A percentile compares a stretch with the other conserved stretches of the same genome.
These are phyloP conservation scores for Petrocephalus schoutedeni DNA, from an alignment of 2,797 vertebrate genomes.

Conservation along the genomic window DNA sequence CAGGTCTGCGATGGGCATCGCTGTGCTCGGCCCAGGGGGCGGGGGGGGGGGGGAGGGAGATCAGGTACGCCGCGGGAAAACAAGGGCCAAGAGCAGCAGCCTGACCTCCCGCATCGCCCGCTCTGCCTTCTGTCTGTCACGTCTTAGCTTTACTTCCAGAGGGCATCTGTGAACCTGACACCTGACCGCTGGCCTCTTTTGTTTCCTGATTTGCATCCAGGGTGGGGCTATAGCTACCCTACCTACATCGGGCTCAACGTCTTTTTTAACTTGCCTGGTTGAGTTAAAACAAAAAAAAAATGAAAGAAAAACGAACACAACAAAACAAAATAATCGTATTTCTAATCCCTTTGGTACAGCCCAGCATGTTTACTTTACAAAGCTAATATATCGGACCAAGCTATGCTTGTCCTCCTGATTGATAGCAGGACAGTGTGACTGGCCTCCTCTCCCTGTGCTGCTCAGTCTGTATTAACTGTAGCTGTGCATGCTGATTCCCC, in stretches of 20 bases:
- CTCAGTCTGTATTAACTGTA: constrained; percentile 1
- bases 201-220: constrained; percentile 61
- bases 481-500: neutral
- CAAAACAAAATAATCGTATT: neutral
- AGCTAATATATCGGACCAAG: neutral
- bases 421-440: constrained; percentile 19
- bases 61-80: constrained; percentile 4
- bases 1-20: constrained; percentile 62
- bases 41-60: neutral
- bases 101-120: neutral
- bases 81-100: constrained; percentile 22
- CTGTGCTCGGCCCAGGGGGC: constrained; percentile 21
- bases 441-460: neutral
- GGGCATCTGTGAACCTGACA: constrained; percentile 59
- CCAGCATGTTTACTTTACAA: neutral
- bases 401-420: neutral
- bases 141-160: constrained; percentile 32
- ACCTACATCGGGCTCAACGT: constrained; percentile 41
- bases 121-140: neutral
- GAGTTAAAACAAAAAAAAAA: neutral
- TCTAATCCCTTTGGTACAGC: constrained; percentile 7
- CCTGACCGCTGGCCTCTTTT: constrained; percentile 34
- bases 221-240: constrained; percentile 52
- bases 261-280: neutral
- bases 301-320: neutral